These are phyloP conservation scores for Crypturellus tataupa DNA, from an alignment of 2,797 vertebrate species.

Conservation along the genomic window DNA sequence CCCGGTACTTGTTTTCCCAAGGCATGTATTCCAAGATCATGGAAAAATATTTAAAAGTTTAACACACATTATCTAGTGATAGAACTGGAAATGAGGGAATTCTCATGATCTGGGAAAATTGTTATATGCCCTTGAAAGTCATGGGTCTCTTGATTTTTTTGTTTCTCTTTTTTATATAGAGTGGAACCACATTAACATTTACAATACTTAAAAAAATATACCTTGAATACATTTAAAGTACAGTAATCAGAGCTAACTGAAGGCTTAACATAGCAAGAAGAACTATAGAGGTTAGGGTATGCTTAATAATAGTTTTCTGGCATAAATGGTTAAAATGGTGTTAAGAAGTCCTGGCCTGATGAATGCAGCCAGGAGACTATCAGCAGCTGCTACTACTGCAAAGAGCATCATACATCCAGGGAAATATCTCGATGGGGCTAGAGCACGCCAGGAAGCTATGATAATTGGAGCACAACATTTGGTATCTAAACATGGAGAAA, in stretches of 20 bases:
- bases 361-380: neutral
- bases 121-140: constrained; percentile 15
- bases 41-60: constrained; percentile 76
- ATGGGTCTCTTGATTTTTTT: neutral
- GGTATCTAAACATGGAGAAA: constrained; percentile 29
- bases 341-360: neutral
- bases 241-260: neutral
- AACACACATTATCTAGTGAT: constrained; percentile 71
- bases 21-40: constrained; percentile 49
- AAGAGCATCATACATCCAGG: neutral
- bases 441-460: neutral
- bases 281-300: neutral
- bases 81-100: constrained; percentile 63
- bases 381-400: constrained; percentile 6
- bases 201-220: neutral
- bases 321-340: neutral
- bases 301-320: neutral
- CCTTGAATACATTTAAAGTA: neutral
- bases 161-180: neutral
- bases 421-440: neutral
- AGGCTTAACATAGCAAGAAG: neutral
- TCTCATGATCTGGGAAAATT: constrained; percentile 53
- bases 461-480: constrained; percentile 16
- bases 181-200: constrained; percentile 1
- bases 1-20: constrained; percentile 80